Base-by-base conservation (phyloP, 2,888 invertebrate species). In the Apamea monoglypha region DNA sequence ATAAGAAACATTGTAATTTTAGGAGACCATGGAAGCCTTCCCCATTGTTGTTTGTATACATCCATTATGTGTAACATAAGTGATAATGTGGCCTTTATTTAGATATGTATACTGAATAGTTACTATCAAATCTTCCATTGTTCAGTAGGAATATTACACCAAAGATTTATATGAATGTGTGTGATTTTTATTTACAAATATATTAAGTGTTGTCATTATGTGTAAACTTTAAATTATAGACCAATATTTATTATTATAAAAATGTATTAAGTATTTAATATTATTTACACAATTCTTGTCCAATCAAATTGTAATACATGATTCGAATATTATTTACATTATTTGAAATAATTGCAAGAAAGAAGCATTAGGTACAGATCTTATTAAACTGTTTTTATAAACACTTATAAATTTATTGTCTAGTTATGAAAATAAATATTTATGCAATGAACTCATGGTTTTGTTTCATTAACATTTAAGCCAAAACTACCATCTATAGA, bases 51-150 rank as follows among this genome's bases (percentile, higher is more conserved):
- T 87, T 80, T 80, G 78, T 88, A 74, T 87, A 87, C 87, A 87
- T 87, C 88, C 81, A 82, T 78, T 88, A 80, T 85, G 81, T 83
- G 74, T 88, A 87, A 92, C 91, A 76, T 82, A 93, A 93, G 96
- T 96, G 95, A 96, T 96, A 95, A 91, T 91, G 96, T 95, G 96
- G 96, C 96, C 96, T 96, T 96, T 92, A 90, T 91, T 86, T 92
- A 94, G 88, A 91, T 90, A 86, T 90, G 87, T 92, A 91, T 91
- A 92, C 85, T 90, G 83, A 86, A 90, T 91, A 89, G 87, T 90
- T 88, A 90, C 91, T 92, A 91, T 87, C 82, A 84, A 91, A 91
- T 94, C 94, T 95, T 94, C 94, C 94, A 95, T 94, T 94, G 91
- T 94, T 90, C 91, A 89, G 91, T 94, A 94, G 92, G 87, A 81